Evolutionary conservation across 2,888 invertebrate species (phyloP).

Genomic region (Plemyria rubiginata): DNA sequence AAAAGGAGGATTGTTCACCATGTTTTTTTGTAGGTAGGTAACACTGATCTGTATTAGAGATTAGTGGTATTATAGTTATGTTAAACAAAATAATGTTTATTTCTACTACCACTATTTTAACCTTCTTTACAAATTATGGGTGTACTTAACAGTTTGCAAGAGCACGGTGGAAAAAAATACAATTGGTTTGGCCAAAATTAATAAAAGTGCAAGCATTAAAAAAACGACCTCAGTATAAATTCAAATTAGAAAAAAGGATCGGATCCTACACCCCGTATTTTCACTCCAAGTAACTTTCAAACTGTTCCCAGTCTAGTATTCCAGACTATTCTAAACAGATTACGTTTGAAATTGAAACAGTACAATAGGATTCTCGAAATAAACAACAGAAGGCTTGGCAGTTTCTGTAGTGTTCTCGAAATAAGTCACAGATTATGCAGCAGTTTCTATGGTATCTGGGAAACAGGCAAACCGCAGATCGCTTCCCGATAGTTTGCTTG

Average conservation of each 20-base stretch:
- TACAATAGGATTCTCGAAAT: slow-evolving; percentile 5
- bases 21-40: no score
- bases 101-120: no score
- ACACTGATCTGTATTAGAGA: no score
- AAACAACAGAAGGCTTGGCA: not conserved
- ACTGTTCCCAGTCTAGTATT: not conserved
- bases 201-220: not conserved
- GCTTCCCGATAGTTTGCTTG: slow-evolving; percentile 7
- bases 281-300: not conserved
- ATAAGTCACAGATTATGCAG: not conserved
- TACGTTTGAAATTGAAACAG: slow-evolving; percentile 1
- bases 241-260: not conserved
- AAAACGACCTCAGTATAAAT: not conserved
- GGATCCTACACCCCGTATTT: not conserved
- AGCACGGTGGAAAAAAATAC: no score
- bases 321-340: slow-evolving; percentile 3
- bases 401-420: slow-evolving; percentile 4
- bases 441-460: not conserved
- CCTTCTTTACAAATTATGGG: no score
- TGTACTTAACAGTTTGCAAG: no score
- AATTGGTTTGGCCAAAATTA: not conserved
- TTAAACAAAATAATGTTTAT: no score
- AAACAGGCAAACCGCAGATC: slow-evolving; percentile 7
- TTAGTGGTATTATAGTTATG: no score
- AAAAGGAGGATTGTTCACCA: no score